These are phyloP conservation scores for Oeneis ivallda DNA, from an alignment of 2,888 invertebrate species.

Conservation along the genomic window DNA sequence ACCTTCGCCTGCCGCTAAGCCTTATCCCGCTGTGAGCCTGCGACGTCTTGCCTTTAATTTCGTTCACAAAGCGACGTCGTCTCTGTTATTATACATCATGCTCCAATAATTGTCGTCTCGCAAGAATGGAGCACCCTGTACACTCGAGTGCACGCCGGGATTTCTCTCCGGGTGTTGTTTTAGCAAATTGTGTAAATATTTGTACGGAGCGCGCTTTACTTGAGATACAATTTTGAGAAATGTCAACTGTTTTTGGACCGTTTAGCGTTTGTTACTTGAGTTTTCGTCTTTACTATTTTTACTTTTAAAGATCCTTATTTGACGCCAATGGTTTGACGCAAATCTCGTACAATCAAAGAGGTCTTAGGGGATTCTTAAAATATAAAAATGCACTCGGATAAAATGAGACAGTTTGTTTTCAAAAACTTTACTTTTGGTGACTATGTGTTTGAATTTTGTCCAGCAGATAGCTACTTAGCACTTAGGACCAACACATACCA, in stretches of 20 bases:
- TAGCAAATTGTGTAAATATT: constrained; percentile 40
- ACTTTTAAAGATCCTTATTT: too few species aligned
- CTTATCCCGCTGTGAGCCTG: constrained; percentile 43
- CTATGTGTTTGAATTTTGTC: not conserved
- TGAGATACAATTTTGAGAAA: constrained; percentile 25
- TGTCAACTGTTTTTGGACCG: constrained; percentile 19
- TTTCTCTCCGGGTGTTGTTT: constrained; percentile 36
- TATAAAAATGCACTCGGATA: too few species aligned
- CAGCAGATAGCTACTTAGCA: not conserved
- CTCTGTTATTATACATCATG: constrained; percentile 57
- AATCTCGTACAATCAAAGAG: too few species aligned
- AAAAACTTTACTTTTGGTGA: not conserved
- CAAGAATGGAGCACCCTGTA: constrained; percentile 50
- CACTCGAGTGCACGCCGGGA: constrained; percentile 36
- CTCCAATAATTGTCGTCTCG: constrained; percentile 60
- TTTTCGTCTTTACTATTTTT: not conserved
- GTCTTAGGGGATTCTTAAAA: too few species aligned
- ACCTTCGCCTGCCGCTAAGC: constrained; percentile 9
- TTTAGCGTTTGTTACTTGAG: constrained; percentile 6
- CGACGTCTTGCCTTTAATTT: constrained; percentile 59
- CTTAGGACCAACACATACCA: too few species aligned
- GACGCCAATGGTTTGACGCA: too few species aligned
- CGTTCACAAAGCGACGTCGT: constrained; percentile 53
- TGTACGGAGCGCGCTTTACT: constrained; percentile 30
- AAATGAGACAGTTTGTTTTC: too few species aligned